Evolutionary conservation across 1,140 invertebrate species (phyloP).

Genomic region (Leucophenga varia): DNA sequence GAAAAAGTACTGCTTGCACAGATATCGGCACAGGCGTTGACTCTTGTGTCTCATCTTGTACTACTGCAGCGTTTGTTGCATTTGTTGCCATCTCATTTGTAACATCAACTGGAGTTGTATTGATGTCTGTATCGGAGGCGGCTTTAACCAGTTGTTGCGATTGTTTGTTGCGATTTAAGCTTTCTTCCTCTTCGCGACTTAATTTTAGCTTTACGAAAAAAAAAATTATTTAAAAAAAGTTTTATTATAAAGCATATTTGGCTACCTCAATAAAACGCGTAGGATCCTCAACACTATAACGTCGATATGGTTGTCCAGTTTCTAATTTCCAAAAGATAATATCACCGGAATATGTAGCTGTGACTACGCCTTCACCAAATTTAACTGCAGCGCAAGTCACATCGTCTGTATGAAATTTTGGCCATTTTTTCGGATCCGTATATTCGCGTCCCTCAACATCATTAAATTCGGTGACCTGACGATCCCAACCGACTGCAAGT

Average conservation of each 20-base stretch:
- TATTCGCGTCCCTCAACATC: constrained; percentile 60
- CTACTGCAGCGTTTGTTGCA: too few relatives aligned
- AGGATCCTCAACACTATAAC: constrained; percentile 59
- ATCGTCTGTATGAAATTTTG: constrained; percentile 70
- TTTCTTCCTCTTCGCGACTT: constrained; percentile 1
- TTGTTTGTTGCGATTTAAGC: too few relatives aligned
- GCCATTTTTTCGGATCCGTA: constrained; percentile 64
- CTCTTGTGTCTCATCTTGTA: too few relatives aligned
- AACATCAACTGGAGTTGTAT: too few relatives aligned
- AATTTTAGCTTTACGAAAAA: constrained; percentile 1
- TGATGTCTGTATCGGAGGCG: too few relatives aligned
- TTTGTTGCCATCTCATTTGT: too few relatives aligned
- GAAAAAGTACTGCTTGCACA: constrained; percentile 62
- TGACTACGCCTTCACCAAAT: constrained; percentile 67
- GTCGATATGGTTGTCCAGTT: constrained; percentile 68
- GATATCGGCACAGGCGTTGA: constrained; percentile 43
- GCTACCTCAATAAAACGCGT: constrained; percentile 38
- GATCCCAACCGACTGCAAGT: constrained; percentile 71
- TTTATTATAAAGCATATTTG: too few relatives aligned
- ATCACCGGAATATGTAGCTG: constrained; percentile 72
- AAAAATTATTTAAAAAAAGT: not conserved
- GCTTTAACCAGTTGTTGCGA: too few relatives aligned
- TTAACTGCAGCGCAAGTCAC: constrained; percentile 66
- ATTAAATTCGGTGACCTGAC: constrained; percentile 68
- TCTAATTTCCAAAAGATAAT: constrained; percentile 76